phyloP scores from a whole-genome alignment of 1,140 invertebrate genomes.

The Dinoponera quadriceps region DNA sequence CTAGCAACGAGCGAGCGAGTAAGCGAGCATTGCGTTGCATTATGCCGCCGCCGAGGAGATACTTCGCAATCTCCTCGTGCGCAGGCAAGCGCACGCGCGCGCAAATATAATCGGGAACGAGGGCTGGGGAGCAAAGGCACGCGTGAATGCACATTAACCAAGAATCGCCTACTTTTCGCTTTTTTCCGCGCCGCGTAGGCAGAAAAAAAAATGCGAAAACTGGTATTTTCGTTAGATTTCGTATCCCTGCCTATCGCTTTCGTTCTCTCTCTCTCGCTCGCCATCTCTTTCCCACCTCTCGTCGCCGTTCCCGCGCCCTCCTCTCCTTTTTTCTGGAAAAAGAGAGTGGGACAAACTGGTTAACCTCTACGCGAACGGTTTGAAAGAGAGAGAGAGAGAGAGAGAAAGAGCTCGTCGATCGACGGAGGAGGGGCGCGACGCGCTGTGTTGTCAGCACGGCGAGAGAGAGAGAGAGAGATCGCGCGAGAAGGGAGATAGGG shows the following conservation, averaged over 20 bases:
- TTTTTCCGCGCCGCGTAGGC: neutral
- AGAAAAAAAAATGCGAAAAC: conserved; percentile 40
- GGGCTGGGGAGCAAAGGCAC: neutral
- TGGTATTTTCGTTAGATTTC: conserved; percentile 50
- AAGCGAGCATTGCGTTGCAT: neutral
- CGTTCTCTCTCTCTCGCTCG: conserved; percentile 44
- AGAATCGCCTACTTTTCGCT: conserved; percentile 52
- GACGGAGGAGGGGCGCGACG: conserved; percentile 71
- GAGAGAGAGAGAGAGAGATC: no score
- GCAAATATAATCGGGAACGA: conserved; percentile 13
- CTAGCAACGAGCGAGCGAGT: neutral
- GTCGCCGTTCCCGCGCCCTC: conserved; percentile 1
- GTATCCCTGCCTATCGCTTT: conserved; percentile 49
- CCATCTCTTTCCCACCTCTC: neutral
- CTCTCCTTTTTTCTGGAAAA: conserved; percentile 76
- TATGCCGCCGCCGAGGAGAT: conserved; percentile 30
- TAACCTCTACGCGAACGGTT: conserved; percentile 80
- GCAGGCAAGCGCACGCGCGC: neutral
- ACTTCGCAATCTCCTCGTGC: conserved; percentile 31
- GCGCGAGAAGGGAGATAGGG: conserved; percentile 67
- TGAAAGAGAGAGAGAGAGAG: no score
- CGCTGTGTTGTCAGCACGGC: conserved; percentile 50
- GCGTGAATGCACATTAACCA: conserved; percentile 28
- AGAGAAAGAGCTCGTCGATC: conserved; percentile 63
- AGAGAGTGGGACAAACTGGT: conserved; percentile 85